Evolutionary conservation across 2,888 invertebrate genomes (phyloP).

Genomic region (Myathropa florea): DNA sequence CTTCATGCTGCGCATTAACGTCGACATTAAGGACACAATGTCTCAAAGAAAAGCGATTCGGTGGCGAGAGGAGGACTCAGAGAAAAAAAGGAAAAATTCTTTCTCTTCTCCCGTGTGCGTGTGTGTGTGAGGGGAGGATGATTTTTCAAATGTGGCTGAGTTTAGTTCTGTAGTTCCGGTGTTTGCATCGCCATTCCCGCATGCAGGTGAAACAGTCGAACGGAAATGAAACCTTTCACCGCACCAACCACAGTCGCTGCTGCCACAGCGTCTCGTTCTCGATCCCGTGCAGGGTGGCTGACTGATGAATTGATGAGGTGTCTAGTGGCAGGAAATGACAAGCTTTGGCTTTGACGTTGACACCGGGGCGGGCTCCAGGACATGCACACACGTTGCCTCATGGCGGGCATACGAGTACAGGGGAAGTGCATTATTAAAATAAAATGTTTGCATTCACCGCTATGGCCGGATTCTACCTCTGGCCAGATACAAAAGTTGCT

Average conservation of each 20-base stretch:
- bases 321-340: slow-evolving; percentile 62
- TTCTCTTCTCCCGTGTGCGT: neutral
- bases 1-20: slow-evolving; percentile 26
- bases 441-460: slow-evolving; percentile 14
- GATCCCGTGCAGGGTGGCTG: neutral
- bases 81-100: neutral
- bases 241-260: neutral
- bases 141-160: slow-evolving; percentile 37
- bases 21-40: slow-evolving; percentile 33
- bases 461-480: neutral
- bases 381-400: neutral
- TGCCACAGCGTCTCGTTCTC: neutral
- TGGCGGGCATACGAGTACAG: neutral
- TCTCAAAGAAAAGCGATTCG: slow-evolving; percentile 26
- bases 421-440: slow-evolving; percentile 16
- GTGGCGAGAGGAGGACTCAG: slow-evolving; percentile 1
- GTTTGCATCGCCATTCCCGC: slow-evolving; percentile 37
- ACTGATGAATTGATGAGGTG: slow-evolving; percentile 62
- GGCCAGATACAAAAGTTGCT: neutral
- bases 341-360: slow-evolving; percentile 38
- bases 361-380: slow-evolving; percentile 16
- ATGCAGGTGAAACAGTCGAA: slow-evolving; percentile 37
- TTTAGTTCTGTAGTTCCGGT: slow-evolving; percentile 47
- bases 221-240: slow-evolving; percentile 56
- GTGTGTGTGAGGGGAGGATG: slow-evolving; percentile 4